These are phyloP conservation scores for Hystrix cristata DNA, from an alignment of 2,113 vertebrate species.

Conservation along the genomic window DNA sequence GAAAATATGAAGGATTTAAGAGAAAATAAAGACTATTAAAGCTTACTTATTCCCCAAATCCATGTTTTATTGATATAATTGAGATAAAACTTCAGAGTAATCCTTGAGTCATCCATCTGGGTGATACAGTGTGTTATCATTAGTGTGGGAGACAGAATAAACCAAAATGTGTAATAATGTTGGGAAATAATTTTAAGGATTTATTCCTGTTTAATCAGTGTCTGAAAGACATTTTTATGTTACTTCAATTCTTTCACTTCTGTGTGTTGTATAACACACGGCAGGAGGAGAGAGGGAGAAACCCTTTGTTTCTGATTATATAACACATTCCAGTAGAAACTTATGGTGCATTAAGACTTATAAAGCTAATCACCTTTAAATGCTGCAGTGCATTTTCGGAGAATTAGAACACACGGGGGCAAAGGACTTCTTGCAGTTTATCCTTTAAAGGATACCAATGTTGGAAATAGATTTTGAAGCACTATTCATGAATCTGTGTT, in stretches of 20 bases:
- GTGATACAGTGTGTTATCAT: constrained; percentile 49
- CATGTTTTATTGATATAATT: constrained; percentile 7
- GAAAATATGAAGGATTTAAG: background rate
- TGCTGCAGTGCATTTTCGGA: constrained; percentile 25
- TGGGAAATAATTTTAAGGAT: constrained; percentile 10
- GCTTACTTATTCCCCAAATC: constrained; percentile 31
- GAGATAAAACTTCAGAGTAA: constrained; percentile 57
- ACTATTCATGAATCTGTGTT: constrained; percentile 29
- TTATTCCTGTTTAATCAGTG: constrained; percentile 51
- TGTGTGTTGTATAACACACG: background rate
- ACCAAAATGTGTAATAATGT: constrained; percentile 1
- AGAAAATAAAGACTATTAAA: background rate
- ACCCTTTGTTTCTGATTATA: constrained; percentile 57
- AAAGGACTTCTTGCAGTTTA: constrained; percentile 53
- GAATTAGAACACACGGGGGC: constrained; percentile 27
- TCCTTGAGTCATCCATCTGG: constrained; percentile 46
- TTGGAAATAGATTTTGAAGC: constrained; percentile 67
- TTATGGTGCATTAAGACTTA: background rate
- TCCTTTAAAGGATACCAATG: constrained; percentile 68
- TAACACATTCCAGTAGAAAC: constrained; percentile 9
- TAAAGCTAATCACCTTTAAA: constrained; percentile 74
- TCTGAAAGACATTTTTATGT: constrained; percentile 66
- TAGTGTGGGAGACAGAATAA: constrained; percentile 10
- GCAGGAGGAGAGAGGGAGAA: background rate
- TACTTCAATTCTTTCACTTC: background rate